Percentiles rank a stretch among this genome's conserved stretches.
phyloP scores from a whole-genome alignment of 2,888 invertebrate species.

The Plebejus anna region DNA sequence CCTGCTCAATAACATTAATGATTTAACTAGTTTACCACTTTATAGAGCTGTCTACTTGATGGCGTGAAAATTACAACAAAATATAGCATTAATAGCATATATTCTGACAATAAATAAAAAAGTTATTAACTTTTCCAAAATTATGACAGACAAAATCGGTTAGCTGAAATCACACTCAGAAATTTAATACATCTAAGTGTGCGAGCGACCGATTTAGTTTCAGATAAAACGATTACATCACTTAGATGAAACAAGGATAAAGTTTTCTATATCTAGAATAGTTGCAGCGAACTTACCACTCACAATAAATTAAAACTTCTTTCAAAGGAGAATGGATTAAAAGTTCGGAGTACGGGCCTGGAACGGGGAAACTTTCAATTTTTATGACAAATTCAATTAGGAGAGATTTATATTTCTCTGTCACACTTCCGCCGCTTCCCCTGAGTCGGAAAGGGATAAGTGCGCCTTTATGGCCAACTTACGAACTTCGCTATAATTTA shows the following conservation, averaged over 20 bases:
- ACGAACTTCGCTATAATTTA: constrained; percentile 48
- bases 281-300: constrained; percentile 73
- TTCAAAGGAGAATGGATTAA: constrained; percentile 76
- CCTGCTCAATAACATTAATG: not conserved
- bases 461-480: constrained; percentile 56
- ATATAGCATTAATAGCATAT: not conserved
- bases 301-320: constrained; percentile 77
- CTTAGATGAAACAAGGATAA: constrained; percentile 57
- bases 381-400: constrained; percentile 78
- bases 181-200: constrained; percentile 27
- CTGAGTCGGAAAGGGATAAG: constrained; percentile 47
- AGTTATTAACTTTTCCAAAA: not conserved
- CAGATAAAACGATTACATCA: constrained; percentile 61
- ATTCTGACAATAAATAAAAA: not conserved
- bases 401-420: constrained; percentile 65
- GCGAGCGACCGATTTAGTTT: constrained; percentile 46
- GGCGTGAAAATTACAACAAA: not conserved
- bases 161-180: constrained; percentile 8
- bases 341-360: constrained; percentile 68
- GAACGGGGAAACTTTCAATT: constrained; percentile 72
- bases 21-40: too few species aligned
- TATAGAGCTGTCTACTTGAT: not conserved
- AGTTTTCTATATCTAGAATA: constrained; percentile 62
- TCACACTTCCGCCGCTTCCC: constrained; percentile 52
- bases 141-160: constrained; percentile 6